Conservation (phyloP, 2,113 vertebrate species). For the Phaethon lepturus region DNA sequence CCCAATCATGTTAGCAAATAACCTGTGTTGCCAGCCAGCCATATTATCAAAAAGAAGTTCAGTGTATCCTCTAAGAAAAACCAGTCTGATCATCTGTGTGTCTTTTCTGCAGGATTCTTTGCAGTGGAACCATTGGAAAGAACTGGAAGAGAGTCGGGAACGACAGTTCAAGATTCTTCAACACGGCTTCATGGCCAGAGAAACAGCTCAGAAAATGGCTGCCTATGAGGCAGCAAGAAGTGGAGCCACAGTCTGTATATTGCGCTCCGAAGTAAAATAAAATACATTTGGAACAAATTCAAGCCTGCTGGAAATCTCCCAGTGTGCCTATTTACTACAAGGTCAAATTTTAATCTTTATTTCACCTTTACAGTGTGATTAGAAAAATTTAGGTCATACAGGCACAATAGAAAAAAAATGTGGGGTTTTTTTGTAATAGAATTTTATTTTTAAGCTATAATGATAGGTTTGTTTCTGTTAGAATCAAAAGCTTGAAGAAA, state of each 20-base stretch:
- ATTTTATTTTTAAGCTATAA: not conserved
- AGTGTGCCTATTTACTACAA: not conserved
- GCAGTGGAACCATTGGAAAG: slow-evolving; percentile 73
- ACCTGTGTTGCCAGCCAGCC: not conserved
- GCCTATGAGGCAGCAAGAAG: slow-evolving; percentile 7
- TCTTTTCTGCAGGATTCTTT: slow-evolving; percentile 36
- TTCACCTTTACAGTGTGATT: not conserved
- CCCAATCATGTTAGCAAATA: not conserved
- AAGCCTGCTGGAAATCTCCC: not conserved
- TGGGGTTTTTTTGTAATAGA: not conserved
- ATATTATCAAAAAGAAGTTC: not conserved
- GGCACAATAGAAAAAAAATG: not conserved
- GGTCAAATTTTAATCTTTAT: not conserved
- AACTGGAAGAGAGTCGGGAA: slow-evolving; percentile 76
- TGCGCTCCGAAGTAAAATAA: slow-evolving; percentile 39
- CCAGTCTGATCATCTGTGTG: not conserved
- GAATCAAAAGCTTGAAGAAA: not conserved
- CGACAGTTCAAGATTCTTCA: slow-evolving; percentile 66
- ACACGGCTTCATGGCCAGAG: slow-evolving; percentile 7
- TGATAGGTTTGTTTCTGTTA: not conserved
- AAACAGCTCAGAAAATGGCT: slow-evolving; percentile 12
- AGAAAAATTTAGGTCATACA: not conserved
- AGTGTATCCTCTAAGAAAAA: not conserved
- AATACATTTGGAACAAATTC: not conserved
- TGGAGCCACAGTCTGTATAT: not conserved